Evolutionary conservation across 2,113 vertebrate species (phyloP), one percentile per base, ranked within the genome.

Genomic region (Urocolius indicus): DNA sequence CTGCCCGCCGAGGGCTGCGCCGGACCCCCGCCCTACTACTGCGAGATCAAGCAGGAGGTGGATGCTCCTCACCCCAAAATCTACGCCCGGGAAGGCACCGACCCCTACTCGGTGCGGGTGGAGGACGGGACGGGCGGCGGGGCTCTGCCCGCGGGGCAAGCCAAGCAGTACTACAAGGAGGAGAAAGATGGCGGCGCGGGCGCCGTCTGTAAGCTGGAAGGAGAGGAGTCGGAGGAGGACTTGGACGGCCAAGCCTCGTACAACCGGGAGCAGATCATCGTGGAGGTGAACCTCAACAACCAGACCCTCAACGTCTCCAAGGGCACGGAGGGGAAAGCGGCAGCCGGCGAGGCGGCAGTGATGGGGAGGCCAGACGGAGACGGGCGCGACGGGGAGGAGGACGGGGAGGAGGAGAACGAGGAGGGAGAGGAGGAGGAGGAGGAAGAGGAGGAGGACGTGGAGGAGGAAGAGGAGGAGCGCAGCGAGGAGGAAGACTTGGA

Each of bases 201-300:
- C 0, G 32, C 97, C 9, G 77, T 98, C 43, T 99, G 99, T 83
- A 99, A 99, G 95, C 96, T 98, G 65, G 99, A 99, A 71, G 98
- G 98, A 0, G 98, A 97, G 45, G 98, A 98, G 76, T 91, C 98
- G 0, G 99, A 98, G 76, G 97, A 97, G 80, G 97, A 96, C 21
- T 73, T 98, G 8, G 98, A 98, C 13, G 91, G 94, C 77, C 98
- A 98, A 78, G 73, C 96, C 49, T 98, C 98, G 5, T 99, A 98
- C 95, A 99, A 98, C 93, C 93, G 98, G 20, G 98, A 99, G 88
- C 99, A 99, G 97, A 99, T 99, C 97, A 99, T 99, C 0, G 99
- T 99, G 69, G 99, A 99, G 97, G 99, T 99, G 93, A 99, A 99
- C 95, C 98, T 99, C 89, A 99, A 99, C 97, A 99, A 99, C 97